These are phyloP conservation scores for Ylistrum balloti DNA, from an alignment of 1,140 invertebrate species.

Conservation along the genomic window DNA sequence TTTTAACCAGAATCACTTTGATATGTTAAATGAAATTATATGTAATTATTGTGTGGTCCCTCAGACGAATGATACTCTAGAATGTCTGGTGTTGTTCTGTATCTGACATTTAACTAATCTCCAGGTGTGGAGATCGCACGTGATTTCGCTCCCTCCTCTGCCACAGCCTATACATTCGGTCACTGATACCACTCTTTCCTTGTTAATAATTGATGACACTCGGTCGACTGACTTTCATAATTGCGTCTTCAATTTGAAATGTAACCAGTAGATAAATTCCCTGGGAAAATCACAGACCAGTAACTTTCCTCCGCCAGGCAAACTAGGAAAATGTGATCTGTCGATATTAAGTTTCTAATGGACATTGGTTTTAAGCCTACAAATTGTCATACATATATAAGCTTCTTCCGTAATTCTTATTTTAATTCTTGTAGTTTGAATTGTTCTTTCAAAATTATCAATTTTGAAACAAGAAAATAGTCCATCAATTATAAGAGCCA, in stretches of 20 bases:
- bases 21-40: neutral
- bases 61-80: neutral
- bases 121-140: neutral
- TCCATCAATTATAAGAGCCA: neutral
- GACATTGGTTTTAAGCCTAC: too few species aligned
- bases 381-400: too few species aligned
- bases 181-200: neutral
- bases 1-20: too few species aligned
- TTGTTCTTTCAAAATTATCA: neutral
- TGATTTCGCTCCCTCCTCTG: too few species aligned
- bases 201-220: constrained; percentile 2
- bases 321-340: neutral
- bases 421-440: neutral
- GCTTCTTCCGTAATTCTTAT: neutral
- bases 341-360: too few species aligned
- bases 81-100: neutral
- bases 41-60: neutral
- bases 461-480: neutral
- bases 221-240: constrained; percentile 33
- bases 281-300: neutral
- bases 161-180: neutral
- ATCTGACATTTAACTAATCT: neutral
- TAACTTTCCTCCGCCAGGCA: neutral
- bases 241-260: neutral
- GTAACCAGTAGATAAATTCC: neutral